Conservation (phyloP, 2,797 vertebrate genomes). For the Gadopsis marmoratus region DNA sequence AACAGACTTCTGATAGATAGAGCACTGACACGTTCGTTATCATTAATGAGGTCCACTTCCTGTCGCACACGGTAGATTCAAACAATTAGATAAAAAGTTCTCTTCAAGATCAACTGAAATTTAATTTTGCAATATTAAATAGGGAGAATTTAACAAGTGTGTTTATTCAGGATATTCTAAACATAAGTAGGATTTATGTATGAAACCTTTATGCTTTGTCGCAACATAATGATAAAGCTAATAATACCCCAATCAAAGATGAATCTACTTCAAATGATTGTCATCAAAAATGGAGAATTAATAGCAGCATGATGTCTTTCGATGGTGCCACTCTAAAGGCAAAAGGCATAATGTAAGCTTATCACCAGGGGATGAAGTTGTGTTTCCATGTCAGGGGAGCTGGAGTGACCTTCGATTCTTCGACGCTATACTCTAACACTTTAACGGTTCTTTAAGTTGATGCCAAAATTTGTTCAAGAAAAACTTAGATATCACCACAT, state of each 20-base stretch:
- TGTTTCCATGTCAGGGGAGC: background rate
- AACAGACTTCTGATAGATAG: slow-evolving; percentile 7
- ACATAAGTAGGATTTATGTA: background rate
- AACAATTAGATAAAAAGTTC: background rate
- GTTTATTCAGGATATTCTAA: background rate
- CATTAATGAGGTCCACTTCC: slow-evolving; percentile 7
- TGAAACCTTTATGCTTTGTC: background rate
- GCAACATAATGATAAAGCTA: background rate
- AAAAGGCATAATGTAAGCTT: background rate
- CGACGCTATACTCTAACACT: background rate
- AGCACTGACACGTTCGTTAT: background rate
- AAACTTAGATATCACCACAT: background rate
- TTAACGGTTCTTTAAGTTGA: too few species aligned
- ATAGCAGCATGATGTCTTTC: background rate
- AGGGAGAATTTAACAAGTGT: background rate
- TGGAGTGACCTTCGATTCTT: background rate
- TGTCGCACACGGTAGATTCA: background rate
- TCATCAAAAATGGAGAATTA: background rate
- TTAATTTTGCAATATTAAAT: background rate
- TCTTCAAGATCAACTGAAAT: background rate
- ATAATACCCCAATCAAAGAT: background rate
- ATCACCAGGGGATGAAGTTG: too few species aligned
- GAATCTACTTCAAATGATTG: background rate
- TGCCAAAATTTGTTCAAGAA: background rate
- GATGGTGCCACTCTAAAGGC: background rate